phyloP scores from a whole-genome alignment of 1,140 invertebrate species.

The Holotrichia oblita region DNA sequence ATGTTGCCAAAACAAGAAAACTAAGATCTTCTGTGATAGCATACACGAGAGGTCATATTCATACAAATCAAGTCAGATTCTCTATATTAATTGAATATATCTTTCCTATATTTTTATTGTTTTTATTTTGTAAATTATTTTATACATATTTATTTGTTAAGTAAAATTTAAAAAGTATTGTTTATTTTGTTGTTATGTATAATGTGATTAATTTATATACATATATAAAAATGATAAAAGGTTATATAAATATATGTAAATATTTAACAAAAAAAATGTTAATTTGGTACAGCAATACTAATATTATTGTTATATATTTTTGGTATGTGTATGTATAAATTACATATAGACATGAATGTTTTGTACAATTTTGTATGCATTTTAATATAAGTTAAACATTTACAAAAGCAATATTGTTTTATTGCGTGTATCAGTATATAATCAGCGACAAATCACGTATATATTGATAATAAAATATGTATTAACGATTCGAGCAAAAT shows the following conservation, averaged over 20 bases:
- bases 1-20: background rate
- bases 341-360: constrained; percentile 41
- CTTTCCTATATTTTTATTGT: constrained; percentile 34
- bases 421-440: too few species aligned
- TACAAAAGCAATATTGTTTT: constrained; percentile 15
- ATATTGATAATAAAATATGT: too few species aligned
- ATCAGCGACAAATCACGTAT: too few species aligned
- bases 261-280: constrained; percentile 30
- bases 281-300: constrained; percentile 36
- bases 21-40: background rate
- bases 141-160: constrained; percentile 34
- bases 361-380: constrained; percentile 42
- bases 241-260: constrained; percentile 32
- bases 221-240: constrained; percentile 31
- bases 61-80: constrained; percentile 26
- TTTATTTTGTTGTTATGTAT: constrained; percentile 40
- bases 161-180: constrained; percentile 31
- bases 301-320: constrained; percentile 41
- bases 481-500: too few species aligned
- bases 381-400: constrained; percentile 44
- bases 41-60: background rate
- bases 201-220: constrained; percentile 35
- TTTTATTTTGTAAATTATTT: constrained; percentile 37
- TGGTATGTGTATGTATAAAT: constrained; percentile 42
- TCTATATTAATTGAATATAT: constrained; percentile 26